These are phyloP conservation scores for Druceiella hillmani DNA, from an alignment of 2,888 invertebrate species.

Conservation along the genomic window DNA sequence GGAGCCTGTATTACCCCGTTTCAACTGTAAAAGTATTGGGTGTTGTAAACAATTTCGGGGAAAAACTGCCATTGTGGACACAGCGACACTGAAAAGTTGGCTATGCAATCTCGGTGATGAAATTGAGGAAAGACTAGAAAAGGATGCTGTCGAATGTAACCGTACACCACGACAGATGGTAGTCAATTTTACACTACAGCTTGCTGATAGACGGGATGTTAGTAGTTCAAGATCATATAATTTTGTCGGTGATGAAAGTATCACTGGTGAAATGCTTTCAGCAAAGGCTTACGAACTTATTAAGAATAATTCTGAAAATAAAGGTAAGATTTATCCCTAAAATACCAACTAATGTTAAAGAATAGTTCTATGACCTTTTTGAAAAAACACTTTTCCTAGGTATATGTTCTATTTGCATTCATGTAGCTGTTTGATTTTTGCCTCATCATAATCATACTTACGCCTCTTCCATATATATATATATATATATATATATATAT, in stretches of 20 bases:
- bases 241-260: slow-evolving; percentile 51
- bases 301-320: slow-evolving; percentile 52
- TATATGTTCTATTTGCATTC: too few relatives aligned
- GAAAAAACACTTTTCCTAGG: too few relatives aligned
- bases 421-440: too few relatives aligned
- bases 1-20: slow-evolving; percentile 79
- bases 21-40: slow-evolving; percentile 89
- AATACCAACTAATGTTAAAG: too few relatives aligned
- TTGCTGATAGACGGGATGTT: slow-evolving; percentile 49
- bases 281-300: slow-evolving; percentile 62
- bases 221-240: slow-evolving; percentile 59
- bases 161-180: slow-evolving; percentile 75
- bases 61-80: slow-evolving; percentile 61
- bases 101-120: slow-evolving; percentile 73
- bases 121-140: slow-evolving; percentile 74
- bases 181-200: slow-evolving; percentile 60
- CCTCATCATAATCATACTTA: too few relatives aligned
- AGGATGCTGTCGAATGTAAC: slow-evolving; percentile 76
- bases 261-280: slow-evolving; percentile 64
- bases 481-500: too few relatives aligned
- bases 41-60: slow-evolving; percentile 94
- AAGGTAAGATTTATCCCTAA: slow-evolving; percentile 36
- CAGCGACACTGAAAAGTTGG: slow-evolving; percentile 73
- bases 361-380: too few relatives aligned
- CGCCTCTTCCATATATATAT: too few relatives aligned